phyloP scores from a whole-genome alignment of 2,113 vertebrate species.

The Grantiella picta region DNA sequence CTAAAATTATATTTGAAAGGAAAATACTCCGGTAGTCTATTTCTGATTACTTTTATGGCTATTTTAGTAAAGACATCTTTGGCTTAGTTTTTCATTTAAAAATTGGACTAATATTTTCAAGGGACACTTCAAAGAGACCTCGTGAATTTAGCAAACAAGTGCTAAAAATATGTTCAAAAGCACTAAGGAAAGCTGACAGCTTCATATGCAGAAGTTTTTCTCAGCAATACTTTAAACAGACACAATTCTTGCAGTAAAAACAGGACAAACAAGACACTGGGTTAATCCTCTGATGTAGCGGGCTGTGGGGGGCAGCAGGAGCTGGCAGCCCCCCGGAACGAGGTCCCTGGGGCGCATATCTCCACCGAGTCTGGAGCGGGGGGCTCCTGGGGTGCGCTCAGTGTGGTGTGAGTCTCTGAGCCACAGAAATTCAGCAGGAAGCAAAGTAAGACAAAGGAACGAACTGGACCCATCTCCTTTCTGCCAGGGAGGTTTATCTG shows the following conservation, averaged over 20 bases:
- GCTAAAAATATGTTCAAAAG: not conserved
- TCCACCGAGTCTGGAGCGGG: too few species aligned
- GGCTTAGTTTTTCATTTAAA: not conserved
- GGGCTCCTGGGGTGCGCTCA: too few species aligned
- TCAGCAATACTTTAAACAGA: not conserved
- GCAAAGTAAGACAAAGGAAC: too few species aligned
- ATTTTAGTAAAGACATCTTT: not conserved
- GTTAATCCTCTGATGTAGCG: not conserved
- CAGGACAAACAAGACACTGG: not conserved
- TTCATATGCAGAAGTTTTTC: not conserved
- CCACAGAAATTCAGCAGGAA: too few species aligned
- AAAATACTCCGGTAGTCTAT: not conserved
- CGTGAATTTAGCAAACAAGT: not conserved
- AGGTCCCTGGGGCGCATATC: too few species aligned
- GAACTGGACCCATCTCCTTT: too few species aligned
- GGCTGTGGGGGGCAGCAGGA: too few species aligned
- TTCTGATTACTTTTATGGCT: not conserved
- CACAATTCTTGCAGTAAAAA: not conserved
- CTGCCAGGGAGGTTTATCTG: too few species aligned
- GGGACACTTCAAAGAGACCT: not conserved
- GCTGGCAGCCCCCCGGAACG: too few species aligned
- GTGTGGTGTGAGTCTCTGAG: too few species aligned
- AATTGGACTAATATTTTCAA: not conserved
- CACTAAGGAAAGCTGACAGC: not conserved
- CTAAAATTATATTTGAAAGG: not conserved